Evolutionary conservation across 37 sponge, comb jelly and placozoan species (phyloP).

Genomic region (Chondrilla cf. caribensis): DNA sequence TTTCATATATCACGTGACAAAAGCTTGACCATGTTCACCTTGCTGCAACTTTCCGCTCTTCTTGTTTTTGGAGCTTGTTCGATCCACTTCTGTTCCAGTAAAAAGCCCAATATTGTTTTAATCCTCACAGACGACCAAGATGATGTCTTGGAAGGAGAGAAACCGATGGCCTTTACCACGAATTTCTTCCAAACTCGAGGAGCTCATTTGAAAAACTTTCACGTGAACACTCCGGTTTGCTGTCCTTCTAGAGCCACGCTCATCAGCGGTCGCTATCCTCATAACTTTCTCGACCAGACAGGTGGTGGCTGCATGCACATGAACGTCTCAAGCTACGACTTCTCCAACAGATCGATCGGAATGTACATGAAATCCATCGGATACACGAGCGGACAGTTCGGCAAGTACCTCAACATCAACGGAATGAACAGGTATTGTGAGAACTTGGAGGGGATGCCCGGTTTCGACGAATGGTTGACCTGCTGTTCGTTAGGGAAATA

Average conservation of each 20-base stretch:
- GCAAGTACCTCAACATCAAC: constrained; percentile 50
- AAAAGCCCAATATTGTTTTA: constrained; percentile 56
- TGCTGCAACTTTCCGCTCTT: too few relatives aligned
- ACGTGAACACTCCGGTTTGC: constrained; percentile 79
- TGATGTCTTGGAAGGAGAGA: constrained; percentile 44
- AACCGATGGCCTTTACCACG: constrained; percentile 40
- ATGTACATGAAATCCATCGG: constrained; percentile 46
- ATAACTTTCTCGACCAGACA: constrained; percentile 46
- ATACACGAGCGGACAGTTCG: constrained; percentile 71
- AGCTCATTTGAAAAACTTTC: constrained; percentile 50
- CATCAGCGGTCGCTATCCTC: constrained; percentile 61
- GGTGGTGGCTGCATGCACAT: constrained; percentile 58
- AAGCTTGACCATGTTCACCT: too few relatives aligned
- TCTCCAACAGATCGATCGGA: constrained; percentile 40
- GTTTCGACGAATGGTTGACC: constrained; percentile 48
- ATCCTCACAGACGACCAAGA: constrained; percentile 78
- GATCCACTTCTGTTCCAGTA: too few relatives aligned
- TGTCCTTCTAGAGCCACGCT: constrained; percentile 73
- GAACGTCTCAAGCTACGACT: constrained; percentile 44
- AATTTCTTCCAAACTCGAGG: constrained; percentile 27
- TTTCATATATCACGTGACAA: too few relatives aligned
- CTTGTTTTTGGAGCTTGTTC: too few relatives aligned
- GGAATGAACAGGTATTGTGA: constrained; percentile 43
- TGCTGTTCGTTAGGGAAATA: constrained; percentile 62
- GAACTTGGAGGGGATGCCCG: constrained; percentile 29